Evolutionary conservation across 2,113 vertebrate genomes (phyloP), one percentile per base, ranked within the genome.

Genomic region (Eublepharis macularius): DNA sequence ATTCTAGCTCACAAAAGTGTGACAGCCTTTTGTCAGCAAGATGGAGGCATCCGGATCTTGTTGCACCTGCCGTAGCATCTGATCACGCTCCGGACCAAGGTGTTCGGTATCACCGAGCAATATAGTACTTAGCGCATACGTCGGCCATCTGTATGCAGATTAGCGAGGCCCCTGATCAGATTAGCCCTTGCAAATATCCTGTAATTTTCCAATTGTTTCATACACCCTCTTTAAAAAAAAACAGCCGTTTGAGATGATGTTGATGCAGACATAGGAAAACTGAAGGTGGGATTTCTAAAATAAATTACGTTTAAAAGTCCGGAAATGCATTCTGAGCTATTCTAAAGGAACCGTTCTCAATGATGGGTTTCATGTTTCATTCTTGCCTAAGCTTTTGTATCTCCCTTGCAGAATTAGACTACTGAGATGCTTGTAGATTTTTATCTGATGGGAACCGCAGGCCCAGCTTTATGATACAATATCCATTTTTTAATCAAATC

Each of bases 91-190:
- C 0, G 49, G 51, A 91, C 86, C 49, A 79, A 19, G 26, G 16
- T 87, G 80, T 91, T 91, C 87, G 86, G 84, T 86, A 86, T 90
- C 91, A 94, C 93, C 81, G 65, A 95, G 63, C 77, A 89, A 83
- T 83, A 74, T 76, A 77, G 5, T 6, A 45, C 69, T 86, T 68
- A 84, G 75, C 85, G 45, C 63, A 43, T 21, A 66, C 5, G 1
- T 34, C 65, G 76, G 43, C 51, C 78, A 90, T 90, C 95, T 95
- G 95, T 89, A 94, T 94, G 92, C 89, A 90, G 94, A 94, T 93
- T 57, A 36, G 1, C 1, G 13, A 3, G 72, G 45, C 72, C 86
- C 21, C 36, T 34, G 5, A 47, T 41, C 51, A 45, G 74, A 82
- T 17, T 1, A 81, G 5, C 57, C 68, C 19, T 68, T 73, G 70